These are phyloP conservation scores for Gortyna flavago DNA, from an alignment of 2,888 invertebrate species.

Conservation along the genomic window DNA sequence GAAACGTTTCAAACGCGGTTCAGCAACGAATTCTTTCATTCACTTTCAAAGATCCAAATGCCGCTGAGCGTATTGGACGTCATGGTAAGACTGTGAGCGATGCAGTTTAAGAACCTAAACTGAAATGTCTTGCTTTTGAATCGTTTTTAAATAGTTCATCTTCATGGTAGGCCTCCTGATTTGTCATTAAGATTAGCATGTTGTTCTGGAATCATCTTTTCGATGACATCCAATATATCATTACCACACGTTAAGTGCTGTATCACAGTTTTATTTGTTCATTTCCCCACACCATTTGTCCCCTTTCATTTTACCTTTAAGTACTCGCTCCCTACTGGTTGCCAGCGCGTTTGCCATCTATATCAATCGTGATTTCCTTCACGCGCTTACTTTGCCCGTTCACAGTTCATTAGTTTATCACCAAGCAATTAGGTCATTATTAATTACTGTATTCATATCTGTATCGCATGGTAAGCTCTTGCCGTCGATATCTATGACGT, in stretches of 20 bases:
- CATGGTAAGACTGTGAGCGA: too few species aligned
- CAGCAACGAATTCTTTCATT: too few species aligned
- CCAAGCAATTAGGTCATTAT: slow-evolving; percentile 82
- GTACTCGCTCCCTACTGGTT: slow-evolving; percentile 49
- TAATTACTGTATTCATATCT: slow-evolving; percentile 79
- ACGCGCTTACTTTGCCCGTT: slow-evolving; percentile 71
- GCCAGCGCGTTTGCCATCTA: slow-evolving; percentile 58
- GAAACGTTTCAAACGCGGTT: too few species aligned
- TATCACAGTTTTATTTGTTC: slow-evolving; percentile 27
- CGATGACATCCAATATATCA: slow-evolving; percentile 20
- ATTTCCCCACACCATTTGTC: slow-evolving; percentile 39
- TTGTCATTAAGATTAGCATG: background rate
- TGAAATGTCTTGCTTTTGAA: too few species aligned
- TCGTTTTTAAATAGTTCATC: too few species aligned
- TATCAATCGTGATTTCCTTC: slow-evolving; percentile 66
- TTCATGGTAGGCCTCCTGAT: too few species aligned
- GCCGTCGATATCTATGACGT: slow-evolving; percentile 79
- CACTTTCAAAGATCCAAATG: too few species aligned
- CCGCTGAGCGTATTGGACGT: too few species aligned
- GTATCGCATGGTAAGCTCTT: slow-evolving; percentile 69
- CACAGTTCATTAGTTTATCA: slow-evolving; percentile 76
- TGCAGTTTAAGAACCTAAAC: too few species aligned
- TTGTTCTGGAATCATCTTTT: slow-evolving; percentile 19
- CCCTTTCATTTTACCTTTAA: slow-evolving; percentile 49
- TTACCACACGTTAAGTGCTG: slow-evolving; percentile 9